Percentiles rank a stretch among this genome's conserved stretches.
These are phyloP conservation scores for Macaria notata DNA, from an alignment of 2,888 invertebrate species.

Conservation along the genomic window DNA sequence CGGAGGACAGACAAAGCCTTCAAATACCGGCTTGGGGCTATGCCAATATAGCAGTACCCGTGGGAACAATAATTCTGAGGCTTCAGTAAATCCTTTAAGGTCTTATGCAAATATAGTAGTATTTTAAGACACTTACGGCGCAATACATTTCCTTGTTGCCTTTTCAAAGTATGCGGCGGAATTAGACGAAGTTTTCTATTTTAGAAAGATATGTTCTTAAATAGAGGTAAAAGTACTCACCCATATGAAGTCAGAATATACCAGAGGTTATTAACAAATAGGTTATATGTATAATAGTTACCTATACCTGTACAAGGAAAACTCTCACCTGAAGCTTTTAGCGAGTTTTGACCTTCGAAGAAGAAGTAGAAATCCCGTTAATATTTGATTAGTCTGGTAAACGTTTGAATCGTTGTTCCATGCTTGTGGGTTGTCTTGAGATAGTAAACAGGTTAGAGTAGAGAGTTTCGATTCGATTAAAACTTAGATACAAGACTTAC, in stretches of 20 bases:
- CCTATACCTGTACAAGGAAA: too few species aligned
- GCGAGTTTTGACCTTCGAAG: not conserved
- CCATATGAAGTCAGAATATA: too few species aligned
- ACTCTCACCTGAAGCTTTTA: not conserved
- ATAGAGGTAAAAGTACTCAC: too few species aligned
- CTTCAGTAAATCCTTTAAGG: slow-evolving; percentile 16
- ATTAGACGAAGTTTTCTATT: too few species aligned
- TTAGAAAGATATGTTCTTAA: too few species aligned
- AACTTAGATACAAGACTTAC: not conserved
- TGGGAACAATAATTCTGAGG: slow-evolving; percentile 14
- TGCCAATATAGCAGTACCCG: slow-evolving; percentile 1
- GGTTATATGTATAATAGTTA: too few species aligned
- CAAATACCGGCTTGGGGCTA: slow-evolving; percentile 7
- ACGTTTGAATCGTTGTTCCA: slow-evolving; percentile 7
- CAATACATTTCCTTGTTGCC: too few species aligned
- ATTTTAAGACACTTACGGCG: too few species aligned
- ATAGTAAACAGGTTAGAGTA: too few species aligned
- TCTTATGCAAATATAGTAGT: not conserved
- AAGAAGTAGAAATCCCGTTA: not conserved
- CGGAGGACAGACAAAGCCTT: slow-evolving; percentile 8
- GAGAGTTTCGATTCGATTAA: too few species aligned
- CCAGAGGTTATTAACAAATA: too few species aligned
- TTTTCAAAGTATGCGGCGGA: too few species aligned
- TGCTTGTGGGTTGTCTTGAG: not conserved
- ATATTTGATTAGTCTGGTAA: slow-evolving; percentile 10